A percentile compares a stretch with the other conserved stretches of the same genome.
phyloP scores from a whole-genome alignment of 64 coral and sea anemone genomes.

The Anthopleura sola region DNA sequence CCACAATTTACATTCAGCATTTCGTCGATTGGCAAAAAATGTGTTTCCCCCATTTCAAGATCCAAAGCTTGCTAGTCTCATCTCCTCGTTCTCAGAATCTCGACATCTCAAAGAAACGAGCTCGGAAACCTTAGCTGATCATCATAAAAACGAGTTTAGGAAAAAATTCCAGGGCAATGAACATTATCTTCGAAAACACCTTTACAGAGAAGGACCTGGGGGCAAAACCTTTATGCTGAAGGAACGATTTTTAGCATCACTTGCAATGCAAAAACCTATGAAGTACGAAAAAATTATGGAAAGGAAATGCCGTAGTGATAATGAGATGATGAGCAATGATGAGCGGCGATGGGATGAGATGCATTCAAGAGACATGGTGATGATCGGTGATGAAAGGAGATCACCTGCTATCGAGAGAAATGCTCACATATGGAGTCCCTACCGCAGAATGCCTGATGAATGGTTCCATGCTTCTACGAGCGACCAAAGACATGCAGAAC shows the following conservation, averaged over 20 bases:
- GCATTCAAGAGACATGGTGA: not conserved
- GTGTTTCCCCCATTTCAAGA: conserved; percentile 4
- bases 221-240: not conserved
- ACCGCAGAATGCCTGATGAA: not conserved
- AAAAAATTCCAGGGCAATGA: conserved; percentile 94
- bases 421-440: not conserved
- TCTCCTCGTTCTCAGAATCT: conserved; percentile 54
- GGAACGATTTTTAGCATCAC: conserved; percentile 16
- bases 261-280: conserved; percentile 18
- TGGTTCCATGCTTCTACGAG: not conserved
- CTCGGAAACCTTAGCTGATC: conserved; percentile 62
- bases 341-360: not conserved
- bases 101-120: conserved; percentile 19
- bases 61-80: conserved; percentile 65
- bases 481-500: not conserved
- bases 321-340: not conserved
- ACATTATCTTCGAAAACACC: conserved; percentile 82
- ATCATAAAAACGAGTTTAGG: conserved; percentile 88
- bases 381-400: not conserved
- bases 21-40: not conserved
- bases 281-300: conserved; percentile 31
- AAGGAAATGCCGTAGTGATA: not conserved
- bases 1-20: conserved; percentile 3
- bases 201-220: conserved; percentile 49
- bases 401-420: not conserved